These are phyloP conservation scores for Sarcophaga variegata DNA, from an alignment of 2,888 invertebrate genomes.

Conservation along the genomic window DNA sequence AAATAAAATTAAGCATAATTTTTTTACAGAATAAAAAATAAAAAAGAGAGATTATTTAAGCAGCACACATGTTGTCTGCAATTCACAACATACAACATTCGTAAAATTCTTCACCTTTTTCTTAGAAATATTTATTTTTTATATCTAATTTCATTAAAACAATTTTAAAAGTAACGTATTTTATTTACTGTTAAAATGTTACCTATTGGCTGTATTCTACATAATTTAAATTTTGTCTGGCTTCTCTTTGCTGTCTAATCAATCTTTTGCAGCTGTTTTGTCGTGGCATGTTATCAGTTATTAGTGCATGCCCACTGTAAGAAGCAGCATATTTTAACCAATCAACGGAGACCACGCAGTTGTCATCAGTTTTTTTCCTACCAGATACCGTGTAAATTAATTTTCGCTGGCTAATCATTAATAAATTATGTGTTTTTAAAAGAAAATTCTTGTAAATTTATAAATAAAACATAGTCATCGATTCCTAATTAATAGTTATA, in stretches of 20 bases:
- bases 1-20: too few species aligned
- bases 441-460: constrained; percentile 26
- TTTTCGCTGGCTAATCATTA: constrained; percentile 19
- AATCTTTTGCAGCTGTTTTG: constrained; percentile 37
- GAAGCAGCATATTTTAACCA: constrained; percentile 56
- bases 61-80: too few species aligned
- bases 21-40: too few species aligned
- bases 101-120: too few species aligned
- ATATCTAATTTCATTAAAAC: too few species aligned
- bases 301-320: constrained; percentile 7
- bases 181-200: not conserved
- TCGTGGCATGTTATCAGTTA: constrained; percentile 30
- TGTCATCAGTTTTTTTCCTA: constrained; percentile 33
- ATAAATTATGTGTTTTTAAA: constrained; percentile 56
- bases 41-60: too few species aligned
- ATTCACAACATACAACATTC: too few species aligned
- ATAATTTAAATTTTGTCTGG: constrained; percentile 20
- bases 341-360: constrained; percentile 68
- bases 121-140: too few species aligned
- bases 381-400: constrained; percentile 4
- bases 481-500: constrained; percentile 14
- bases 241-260: not conserved
- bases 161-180: not conserved
- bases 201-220: too few species aligned
- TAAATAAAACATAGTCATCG: constrained; percentile 19